These are phyloP conservation scores for Falco concolor DNA, from an alignment of 2,797 vertebrate species.

Conservation along the genomic window DNA sequence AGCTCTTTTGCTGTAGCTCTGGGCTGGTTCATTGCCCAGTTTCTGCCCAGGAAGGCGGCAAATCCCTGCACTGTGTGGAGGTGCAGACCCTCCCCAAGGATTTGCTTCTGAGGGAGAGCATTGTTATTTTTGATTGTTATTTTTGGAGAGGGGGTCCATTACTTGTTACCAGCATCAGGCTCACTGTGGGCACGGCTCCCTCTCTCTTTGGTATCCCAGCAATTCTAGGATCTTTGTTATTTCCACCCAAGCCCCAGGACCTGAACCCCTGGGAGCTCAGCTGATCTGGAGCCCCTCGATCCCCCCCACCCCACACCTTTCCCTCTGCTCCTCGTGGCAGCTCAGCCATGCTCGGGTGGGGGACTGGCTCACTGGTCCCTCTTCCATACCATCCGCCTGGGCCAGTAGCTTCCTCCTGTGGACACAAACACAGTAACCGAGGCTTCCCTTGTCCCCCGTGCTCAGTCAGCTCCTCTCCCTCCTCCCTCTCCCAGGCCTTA, in stretches of 20 bases:
- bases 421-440: background rate
- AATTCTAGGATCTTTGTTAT: background rate
- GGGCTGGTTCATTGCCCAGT: background rate
- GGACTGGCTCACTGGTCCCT: conserved; percentile 36
- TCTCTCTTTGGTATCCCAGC: background rate
- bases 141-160: background rate
- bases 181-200: accelerated
- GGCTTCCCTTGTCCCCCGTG: background rate
- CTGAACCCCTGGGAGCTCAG: accelerated
- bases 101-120: background rate
- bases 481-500: background rate
- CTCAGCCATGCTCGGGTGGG: conserved; percentile 72
- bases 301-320: background rate
- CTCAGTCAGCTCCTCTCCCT: background rate
- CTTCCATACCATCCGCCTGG: conserved; percentile 63
- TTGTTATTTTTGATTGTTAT: background rate
- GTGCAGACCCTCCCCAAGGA: background rate
- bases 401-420: conserved; percentile 46
- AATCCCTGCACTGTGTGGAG: background rate
- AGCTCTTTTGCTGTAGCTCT: background rate
- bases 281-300: accelerated
- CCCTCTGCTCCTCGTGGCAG: background rate
- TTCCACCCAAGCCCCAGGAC: background rate
- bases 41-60: background rate
- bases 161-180: background rate